Base-by-base conservation (phyloP, 92 coral and sea anemone species). In the Plumapathes pennacea region DNA sequence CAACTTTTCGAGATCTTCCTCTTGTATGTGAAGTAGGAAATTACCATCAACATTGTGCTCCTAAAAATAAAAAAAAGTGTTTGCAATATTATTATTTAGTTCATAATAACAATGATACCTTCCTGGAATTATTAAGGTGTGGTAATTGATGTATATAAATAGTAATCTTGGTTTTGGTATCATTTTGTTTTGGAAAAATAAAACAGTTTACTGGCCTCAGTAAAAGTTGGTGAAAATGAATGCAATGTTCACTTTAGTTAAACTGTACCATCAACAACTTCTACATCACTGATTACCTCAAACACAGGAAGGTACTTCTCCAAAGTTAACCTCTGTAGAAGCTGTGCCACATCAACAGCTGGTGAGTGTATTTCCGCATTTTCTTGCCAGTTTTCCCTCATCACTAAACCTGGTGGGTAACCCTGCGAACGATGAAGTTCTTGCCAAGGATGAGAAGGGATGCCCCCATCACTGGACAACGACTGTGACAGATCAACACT, bases 221-320 rank as follows among this genome's bases (percentile, higher is more conserved):
- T 20, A 38, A 24, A 57, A n/a, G n/a, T n/a, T n/a, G n/a, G n/a
- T n/a, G n/a, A n/a, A n/a, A n/a, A n/a, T n/a, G n/a, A n/a, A n/a
- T n/a, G n/a, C n/a, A n/a, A n/a, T n/a, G n/a, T n/a, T n/a, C n/a
- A n/a, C n/a, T n/a, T n/a, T n/a, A n/a, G n/a, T n/a, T n/a, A n/a
- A n/a, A n/a, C n/a, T n/a, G n/a, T n/a, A n/a, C n/a, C n/a, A n/a
- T n/a, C n/a, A n/a, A n/a, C n/a, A n/a, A n/a, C n/a, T n/a, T n/a
- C n/a, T n/a, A n/a, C n/a, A n/a, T n/a, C n/a, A n/a, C n/a, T n/a
- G n/a, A 64, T 18, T 40, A 88, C 97, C 96, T 88, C 86, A 36
- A 92, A 92, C 23, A 89, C 85, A 24, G 81, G 89, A 1, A 80
- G 48, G 47, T 92, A 92, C 55, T 92, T 92, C 32, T 89, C 88